Conservation (phyloP, 2,113 vertebrate genomes). For the Tetrax tetrax region DNA sequence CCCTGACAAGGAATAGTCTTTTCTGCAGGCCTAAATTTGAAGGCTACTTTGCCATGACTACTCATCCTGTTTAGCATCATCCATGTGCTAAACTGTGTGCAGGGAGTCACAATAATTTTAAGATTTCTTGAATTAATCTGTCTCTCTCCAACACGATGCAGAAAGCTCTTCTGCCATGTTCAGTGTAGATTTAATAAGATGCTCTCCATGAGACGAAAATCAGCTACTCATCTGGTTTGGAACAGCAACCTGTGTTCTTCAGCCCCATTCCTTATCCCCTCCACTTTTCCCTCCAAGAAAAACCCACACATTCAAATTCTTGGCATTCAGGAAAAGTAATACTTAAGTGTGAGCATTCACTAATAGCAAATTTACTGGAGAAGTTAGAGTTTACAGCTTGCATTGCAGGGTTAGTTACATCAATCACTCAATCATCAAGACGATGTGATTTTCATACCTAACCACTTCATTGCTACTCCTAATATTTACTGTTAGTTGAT, state of each 20-base stretch:
- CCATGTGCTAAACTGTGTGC: background rate
- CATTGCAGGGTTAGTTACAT: background rate
- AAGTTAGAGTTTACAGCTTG: background rate
- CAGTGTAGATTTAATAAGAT: background rate
- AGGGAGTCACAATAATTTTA: background rate
- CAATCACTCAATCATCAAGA: conserved; percentile 4
- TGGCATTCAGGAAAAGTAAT: background rate
- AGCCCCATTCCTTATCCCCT: background rate
- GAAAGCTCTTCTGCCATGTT: background rate
- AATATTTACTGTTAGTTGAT: conserved; percentile 42
- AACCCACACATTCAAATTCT: background rate
- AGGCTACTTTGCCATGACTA: background rate
- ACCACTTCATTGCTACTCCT: background rate
- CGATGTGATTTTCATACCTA: conserved; percentile 6
- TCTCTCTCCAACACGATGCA: background rate
- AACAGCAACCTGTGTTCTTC: background rate
- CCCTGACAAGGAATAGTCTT: background rate
- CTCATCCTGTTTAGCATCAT: background rate
- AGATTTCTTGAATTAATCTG: background rate
- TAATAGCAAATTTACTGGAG: background rate
- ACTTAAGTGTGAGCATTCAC: background rate
- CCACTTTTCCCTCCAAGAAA: background rate
- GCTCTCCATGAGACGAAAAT: background rate
- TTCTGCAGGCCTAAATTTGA: background rate
- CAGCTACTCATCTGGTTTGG: background rate